These are phyloP conservation scores for Cerceris rybyensis DNA, from an alignment of 2,888 invertebrate species.

Conservation along the genomic window DNA sequence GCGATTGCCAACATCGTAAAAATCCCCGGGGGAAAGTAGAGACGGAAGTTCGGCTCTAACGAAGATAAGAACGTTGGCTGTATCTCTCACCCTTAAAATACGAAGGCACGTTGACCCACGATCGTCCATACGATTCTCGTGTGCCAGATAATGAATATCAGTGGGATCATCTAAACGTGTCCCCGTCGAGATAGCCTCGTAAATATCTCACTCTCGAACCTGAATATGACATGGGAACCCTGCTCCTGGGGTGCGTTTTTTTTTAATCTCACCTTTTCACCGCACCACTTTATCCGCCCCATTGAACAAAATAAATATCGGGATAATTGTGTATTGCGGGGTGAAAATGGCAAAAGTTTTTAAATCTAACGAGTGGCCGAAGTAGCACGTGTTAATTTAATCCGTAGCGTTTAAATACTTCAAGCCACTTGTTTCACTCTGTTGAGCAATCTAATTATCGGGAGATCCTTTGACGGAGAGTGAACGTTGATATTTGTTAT, in stretches of 20 bases:
- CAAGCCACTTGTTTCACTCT: no score
- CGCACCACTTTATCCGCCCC: background rate
- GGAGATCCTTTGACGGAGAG: no score
- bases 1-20: background rate
- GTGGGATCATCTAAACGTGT: constrained; percentile 28
- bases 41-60: background rate
- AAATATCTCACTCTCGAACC: constrained; percentile 36
- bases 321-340: background rate
- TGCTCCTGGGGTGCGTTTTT: constrained; percentile 23
- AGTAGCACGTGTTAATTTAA: no score
- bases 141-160: constrained; percentile 44
- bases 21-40: background rate
- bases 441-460: no score
- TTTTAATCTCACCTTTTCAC: constrained; percentile 33
- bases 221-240: constrained; percentile 16
- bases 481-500: no score
- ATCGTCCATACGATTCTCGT: constrained; percentile 14
- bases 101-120: constrained; percentile 29
- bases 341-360: background rate
- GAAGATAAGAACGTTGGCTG: constrained; percentile 21
- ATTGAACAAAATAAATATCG: constrained; percentile 13
- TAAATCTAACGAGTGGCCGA: background rate
- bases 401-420: no score
- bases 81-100: constrained; percentile 36
- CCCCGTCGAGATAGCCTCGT: constrained; percentile 5